These are phyloP conservation scores for Orthosia incerta DNA, from an alignment of 2,888 invertebrate genomes.

Conservation along the genomic window DNA sequence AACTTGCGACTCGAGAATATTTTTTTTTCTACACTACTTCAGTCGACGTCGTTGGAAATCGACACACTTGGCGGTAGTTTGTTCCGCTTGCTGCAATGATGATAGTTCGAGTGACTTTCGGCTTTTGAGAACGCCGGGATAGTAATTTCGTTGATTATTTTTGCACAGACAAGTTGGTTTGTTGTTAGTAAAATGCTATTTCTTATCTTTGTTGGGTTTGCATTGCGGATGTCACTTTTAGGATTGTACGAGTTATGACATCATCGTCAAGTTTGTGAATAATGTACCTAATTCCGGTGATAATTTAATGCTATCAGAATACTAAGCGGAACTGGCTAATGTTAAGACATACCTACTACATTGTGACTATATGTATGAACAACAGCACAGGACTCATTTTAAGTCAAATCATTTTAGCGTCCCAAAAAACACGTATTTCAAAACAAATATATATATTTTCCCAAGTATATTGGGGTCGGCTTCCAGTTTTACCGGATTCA, in stretches of 20 bases:
- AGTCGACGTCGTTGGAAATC: slow-evolving; percentile 86
- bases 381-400: neutral
- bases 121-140: slow-evolving; percentile 75
- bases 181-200: slow-evolving; percentile 44
- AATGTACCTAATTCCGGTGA: slow-evolving; percentile 30
- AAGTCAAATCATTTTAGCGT: neutral
- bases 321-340: slow-evolving; percentile 10
- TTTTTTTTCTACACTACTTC: slow-evolving; percentile 88
- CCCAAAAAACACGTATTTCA: neutral
- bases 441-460: no score
- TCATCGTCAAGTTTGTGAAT: slow-evolving; percentile 39
- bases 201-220: slow-evolving; percentile 44
- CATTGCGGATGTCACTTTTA: slow-evolving; percentile 4
- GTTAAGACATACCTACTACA: slow-evolving; percentile 33
- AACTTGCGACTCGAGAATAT: slow-evolving; percentile 90
- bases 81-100: slow-evolving; percentile 85
- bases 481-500: no score
- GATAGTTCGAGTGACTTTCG: slow-evolving; percentile 89
- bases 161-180: slow-evolving; percentile 63
- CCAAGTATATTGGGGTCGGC: no score
- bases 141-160: slow-evolving; percentile 77
- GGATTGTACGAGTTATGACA: slow-evolving; percentile 6
- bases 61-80: slow-evolving; percentile 90
- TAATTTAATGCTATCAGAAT: slow-evolving; percentile 40
- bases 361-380: neutral